A percentile compares a stretch with the other conserved stretches of the same genome.
phyloP scores from a whole-genome alignment of 1,140 invertebrate genomes.

The Rhynchophorus ferrugineus region DNA sequence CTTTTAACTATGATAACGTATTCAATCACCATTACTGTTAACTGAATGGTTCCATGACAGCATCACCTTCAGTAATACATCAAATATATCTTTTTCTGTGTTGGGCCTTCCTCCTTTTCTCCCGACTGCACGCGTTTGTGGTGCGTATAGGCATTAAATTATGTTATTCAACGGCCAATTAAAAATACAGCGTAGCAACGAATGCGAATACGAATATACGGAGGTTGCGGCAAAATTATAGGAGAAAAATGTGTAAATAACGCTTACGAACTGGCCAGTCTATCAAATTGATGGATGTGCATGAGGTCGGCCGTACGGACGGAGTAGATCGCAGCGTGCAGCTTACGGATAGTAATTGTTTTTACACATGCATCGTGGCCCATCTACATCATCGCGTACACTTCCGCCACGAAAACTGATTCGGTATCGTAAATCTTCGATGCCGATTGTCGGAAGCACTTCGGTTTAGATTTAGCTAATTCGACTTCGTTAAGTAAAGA shows the following conservation, averaged over 20 bases:
- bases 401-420: slow-evolving; percentile 30
- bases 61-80: too few species aligned
- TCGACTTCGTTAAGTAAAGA: too few species aligned
- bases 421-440: slow-evolving; percentile 26
- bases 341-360: slow-evolving; percentile 29
- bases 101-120: too few species aligned
- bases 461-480: slow-evolving; percentile 4
- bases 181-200: neutral
- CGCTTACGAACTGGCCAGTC: slow-evolving; percentile 26
- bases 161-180: neutral
- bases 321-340: slow-evolving; percentile 20
- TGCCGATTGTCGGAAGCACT: slow-evolving; percentile 23
- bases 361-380: slow-evolving; percentile 31
- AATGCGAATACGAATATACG: neutral
- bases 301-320: neutral
- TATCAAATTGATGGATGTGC: slow-evolving; percentile 20
- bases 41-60: too few species aligned
- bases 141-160: too few species aligned
- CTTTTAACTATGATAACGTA: too few species aligned
- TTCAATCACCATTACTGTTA: too few species aligned
- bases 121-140: too few species aligned
- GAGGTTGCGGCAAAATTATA: neutral
- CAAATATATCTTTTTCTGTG: too few species aligned
- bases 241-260: neutral
- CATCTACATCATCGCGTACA: slow-evolving; percentile 30